Evolutionary conservation across 2,888 invertebrate species (phyloP).

Genomic region (Leucoma salicis): DNA sequence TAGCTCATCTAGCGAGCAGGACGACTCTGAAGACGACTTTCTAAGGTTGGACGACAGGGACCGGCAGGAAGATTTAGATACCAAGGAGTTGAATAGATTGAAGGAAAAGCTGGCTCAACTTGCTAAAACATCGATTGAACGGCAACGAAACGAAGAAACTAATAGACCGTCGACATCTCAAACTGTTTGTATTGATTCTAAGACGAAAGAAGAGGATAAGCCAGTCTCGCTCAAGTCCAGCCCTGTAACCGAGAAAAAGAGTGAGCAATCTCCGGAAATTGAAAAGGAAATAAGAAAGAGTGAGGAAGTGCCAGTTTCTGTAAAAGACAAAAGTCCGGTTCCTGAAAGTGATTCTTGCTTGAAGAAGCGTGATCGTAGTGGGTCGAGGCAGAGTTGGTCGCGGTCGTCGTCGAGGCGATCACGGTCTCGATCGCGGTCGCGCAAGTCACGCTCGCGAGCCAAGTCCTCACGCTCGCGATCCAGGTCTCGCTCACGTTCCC

Average conservation of each 20-base stretch:
- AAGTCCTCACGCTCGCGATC: slow-evolving; percentile 56
- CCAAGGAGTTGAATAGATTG: slow-evolving; percentile 85
- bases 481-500: slow-evolving; percentile 40
- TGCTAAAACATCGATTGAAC: slow-evolving; percentile 83
- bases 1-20: slow-evolving; percentile 83
- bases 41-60: slow-evolving; percentile 72
- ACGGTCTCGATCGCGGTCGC: slow-evolving; percentile 40
- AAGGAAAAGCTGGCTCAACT: slow-evolving; percentile 86
- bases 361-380: slow-evolving; percentile 44
- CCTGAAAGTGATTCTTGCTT: slow-evolving; percentile 46
- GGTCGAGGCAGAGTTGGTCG: slow-evolving; percentile 54
- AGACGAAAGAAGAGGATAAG: slow-evolving; percentile 15
- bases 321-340: slow-evolving; percentile 41
- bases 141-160: slow-evolving; percentile 43
- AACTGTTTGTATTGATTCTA: slow-evolving; percentile 17
- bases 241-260: slow-evolving; percentile 28
- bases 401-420: slow-evolving; percentile 58
- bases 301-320: slow-evolving; percentile 21
- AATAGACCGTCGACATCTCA: slow-evolving; percentile 54
- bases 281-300: slow-evolving; percentile 14
- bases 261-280: slow-evolving; percentile 31
- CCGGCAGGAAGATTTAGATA: slow-evolving; percentile 80
- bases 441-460: slow-evolving; percentile 46
- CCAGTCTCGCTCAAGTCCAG: slow-evolving; percentile 7
- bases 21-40: slow-evolving; percentile 80